These are phyloP conservation scores for Melipona bicolor DNA, from an alignment of 2,888 invertebrate genomes.

Conservation along the genomic window DNA sequence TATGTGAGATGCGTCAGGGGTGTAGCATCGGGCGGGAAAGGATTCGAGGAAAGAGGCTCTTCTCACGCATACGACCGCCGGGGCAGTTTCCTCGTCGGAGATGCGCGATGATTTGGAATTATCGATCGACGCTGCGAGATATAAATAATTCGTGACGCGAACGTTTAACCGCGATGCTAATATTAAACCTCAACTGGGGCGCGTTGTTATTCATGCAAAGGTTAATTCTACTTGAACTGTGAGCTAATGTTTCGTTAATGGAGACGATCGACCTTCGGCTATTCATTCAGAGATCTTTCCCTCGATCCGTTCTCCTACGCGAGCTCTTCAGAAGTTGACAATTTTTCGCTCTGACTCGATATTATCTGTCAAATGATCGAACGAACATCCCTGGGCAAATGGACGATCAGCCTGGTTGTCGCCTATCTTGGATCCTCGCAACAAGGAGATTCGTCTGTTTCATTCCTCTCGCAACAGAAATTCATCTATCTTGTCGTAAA, in stretches of 20 bases:
- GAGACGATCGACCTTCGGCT: slow-evolving; percentile 47
- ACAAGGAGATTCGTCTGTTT: too few species aligned
- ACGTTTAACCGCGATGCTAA: slow-evolving; percentile 47
- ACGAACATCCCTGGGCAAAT: too few species aligned
- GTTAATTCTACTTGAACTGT: slow-evolving; percentile 57
- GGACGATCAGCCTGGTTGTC: too few species aligned
- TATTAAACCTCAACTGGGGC: slow-evolving; percentile 54
- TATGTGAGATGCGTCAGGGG: not conserved
- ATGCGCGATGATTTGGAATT: slow-evolving; percentile 18
- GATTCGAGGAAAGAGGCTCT: not conserved
- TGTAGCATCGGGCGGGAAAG: not conserved
- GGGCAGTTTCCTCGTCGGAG: not conserved
- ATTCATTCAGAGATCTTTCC: not conserved
- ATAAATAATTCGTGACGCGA: slow-evolving; percentile 59
- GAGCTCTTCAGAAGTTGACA: not conserved
- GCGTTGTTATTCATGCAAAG: slow-evolving; percentile 47
- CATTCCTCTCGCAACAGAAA: too few species aligned
- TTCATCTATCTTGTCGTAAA: too few species aligned
- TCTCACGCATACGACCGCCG: slow-evolving; percentile 13
- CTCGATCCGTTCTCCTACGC: too few species aligned
- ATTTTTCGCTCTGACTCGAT: too few species aligned
- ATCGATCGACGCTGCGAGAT: slow-evolving; percentile 24
- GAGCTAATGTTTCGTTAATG: slow-evolving; percentile 38
- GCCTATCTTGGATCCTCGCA: too few species aligned
- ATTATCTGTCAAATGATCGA: too few species aligned